Percentiles rank a stretch among this genome's conserved stretches.
These are phyloP conservation scores for Cyprichromis sp. DNA, from an alignment of 2,113 vertebrate species.

Conservation along the genomic window DNA sequence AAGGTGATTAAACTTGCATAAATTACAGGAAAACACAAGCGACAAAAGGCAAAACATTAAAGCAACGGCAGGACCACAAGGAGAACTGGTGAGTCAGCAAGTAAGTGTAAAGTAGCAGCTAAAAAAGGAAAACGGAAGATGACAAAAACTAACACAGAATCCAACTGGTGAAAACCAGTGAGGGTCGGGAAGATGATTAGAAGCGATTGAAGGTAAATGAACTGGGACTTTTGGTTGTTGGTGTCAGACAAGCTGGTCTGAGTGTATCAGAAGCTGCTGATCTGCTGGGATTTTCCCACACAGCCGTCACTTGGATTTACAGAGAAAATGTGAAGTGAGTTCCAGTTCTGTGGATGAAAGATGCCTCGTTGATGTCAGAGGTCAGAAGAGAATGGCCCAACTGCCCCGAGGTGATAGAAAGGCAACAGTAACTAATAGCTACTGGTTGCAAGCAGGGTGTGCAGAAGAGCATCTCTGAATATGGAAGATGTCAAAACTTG, in stretches of 20 bases:
- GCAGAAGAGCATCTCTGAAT: background rate
- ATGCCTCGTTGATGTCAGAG: background rate
- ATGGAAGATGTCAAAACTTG: background rate
- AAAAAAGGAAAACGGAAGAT: background rate
- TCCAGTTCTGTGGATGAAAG: background rate
- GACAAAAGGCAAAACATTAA: fast-evolving
- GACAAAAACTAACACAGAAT: background rate
- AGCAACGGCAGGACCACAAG: fast-evolving
- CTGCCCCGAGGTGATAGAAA: fast-evolving
- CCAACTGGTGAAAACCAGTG: background rate
- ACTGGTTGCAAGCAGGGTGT: background rate
- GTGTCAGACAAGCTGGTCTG: background rate
- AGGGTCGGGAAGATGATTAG: background rate
- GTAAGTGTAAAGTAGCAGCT: background rate
- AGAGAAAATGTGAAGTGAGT: background rate
- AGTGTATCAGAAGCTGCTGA: background rate
- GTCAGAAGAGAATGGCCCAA: background rate
- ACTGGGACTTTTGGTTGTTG: background rate
- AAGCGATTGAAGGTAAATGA: background rate
- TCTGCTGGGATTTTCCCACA: background rate
- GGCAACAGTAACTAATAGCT: background rate
- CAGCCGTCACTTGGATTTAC: background rate
- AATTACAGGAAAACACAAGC: background rate
- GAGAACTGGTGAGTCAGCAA: background rate
- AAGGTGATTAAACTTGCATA: background rate